Base-by-base conservation (phyloP, 2,888 invertebrate species). In the Girardia tigrina region DNA sequence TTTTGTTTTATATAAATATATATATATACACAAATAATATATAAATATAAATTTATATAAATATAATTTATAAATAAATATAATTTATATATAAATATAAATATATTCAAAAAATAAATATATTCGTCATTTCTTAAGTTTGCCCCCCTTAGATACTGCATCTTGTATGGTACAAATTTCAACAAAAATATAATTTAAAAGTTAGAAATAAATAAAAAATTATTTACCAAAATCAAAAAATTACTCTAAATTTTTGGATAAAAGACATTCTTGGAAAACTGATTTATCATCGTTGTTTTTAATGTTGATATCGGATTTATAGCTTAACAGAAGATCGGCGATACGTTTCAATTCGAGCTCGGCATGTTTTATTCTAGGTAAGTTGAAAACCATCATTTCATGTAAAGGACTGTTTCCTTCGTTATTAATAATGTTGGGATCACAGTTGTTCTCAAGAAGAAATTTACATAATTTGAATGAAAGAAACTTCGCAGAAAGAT, bases 271-370 rank as follows among this genome's bases (percentile, higher is more conserved):
- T 56, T 56, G 56, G n/a, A 56, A 56, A 56, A 56, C 23, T n/a
- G 56, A 56, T 20, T 56, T 4, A 6, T 23, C 56, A 16, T 56
- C n/a, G 23, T 56, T 56, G 23, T 56, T 56, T 56, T 4, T 56
- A 56, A 56, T 56, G n/a, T 56, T 56, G 56, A 56, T 56, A 56
- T 56, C 56, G n/a, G 56, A 20, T n/a, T 56, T 4, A 56, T 56
- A 2, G 23, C 23, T 23, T n/a, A 56, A 23, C 23, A 56, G 56
- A n/a, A 56, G 23, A 6, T 56, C 23, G 4, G 56, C 4, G 23
- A 56, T 56, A n/a, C 20, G n/a, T n/a, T n/a, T n/a, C n/a, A n/a
- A n/a, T n/a, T n/a, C n/a, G n/a, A n/a, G n/a, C n/a, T n/a, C n/a
- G 16, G 16, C 36, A 36, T 36, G 36, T 12, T 16, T 36, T 12